Evolutionary conservation across 2,113 vertebrate species (phyloP).

Genomic region (Muntiacus reevesi): DNA sequence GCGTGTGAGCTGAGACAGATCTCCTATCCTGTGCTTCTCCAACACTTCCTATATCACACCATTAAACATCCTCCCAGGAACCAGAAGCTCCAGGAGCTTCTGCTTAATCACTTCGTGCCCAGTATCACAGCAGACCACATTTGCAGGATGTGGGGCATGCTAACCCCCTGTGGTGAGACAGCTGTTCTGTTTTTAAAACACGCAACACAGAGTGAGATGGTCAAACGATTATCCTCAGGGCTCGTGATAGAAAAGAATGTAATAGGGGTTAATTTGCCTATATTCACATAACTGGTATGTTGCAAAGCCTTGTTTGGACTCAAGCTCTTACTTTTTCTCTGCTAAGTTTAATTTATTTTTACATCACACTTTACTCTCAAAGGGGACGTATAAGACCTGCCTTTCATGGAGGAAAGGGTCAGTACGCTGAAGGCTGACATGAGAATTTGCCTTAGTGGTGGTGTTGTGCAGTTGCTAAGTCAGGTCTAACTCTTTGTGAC

Average conservation of each 20-base stretch:
- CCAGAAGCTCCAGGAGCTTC: not conserved
- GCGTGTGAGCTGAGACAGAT: not conserved
- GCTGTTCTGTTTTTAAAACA: constrained; percentile 30
- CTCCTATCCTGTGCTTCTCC: not conserved
- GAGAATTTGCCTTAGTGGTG: not conserved
- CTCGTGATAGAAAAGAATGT: not conserved
- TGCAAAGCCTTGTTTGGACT: not conserved
- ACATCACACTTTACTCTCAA: not conserved
- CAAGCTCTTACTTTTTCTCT: not conserved
- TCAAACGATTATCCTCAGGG: not conserved
- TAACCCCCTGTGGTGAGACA: constrained; percentile 29
- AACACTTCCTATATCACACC: constrained; percentile 7
- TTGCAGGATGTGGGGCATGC: constrained; percentile 36
- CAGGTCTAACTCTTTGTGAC: not conserved
- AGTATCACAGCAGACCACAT: not conserved
- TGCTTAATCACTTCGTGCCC: constrained; percentile 33
- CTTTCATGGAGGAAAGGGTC: not conserved
- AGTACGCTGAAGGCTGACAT: not conserved
- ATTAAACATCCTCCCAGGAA: constrained; percentile 31
- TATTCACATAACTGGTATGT: not conserved
- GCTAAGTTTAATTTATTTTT: constrained; percentile 8
- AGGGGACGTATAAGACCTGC: not conserved
- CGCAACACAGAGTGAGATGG: not conserved
- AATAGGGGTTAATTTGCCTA: not conserved
- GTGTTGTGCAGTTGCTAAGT: not conserved